Evolutionary conservation across 1,140 invertebrate species (phyloP).

Genomic region (Heliconius himera): DNA sequence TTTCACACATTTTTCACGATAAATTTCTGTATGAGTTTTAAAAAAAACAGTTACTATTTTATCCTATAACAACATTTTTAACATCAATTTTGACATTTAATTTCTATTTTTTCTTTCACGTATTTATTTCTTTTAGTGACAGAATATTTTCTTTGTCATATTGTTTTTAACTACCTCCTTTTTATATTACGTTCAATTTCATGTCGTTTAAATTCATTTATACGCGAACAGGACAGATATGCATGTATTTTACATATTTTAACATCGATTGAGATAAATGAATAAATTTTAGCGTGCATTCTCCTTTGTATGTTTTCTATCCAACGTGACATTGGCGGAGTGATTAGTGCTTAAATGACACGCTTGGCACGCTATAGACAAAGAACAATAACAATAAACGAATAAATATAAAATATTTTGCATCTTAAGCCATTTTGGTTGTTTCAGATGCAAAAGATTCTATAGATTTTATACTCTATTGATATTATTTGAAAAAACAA

Average conservation of each 20-base stretch:
- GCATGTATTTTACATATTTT: neutral
- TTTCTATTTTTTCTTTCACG: neutral
- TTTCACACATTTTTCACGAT: slow-evolving; percentile 59
- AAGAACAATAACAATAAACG: no score
- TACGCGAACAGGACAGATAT: neutral
- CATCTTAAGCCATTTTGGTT: no score
- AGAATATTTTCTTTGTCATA: neutral
- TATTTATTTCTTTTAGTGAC: neutral
- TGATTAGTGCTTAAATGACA: no score
- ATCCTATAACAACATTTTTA: neutral
- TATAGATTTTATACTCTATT: no score
- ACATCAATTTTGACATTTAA: slow-evolving; percentile 3
- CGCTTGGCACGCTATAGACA: no score
- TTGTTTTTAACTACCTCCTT: neutral
- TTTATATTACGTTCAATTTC: neutral
- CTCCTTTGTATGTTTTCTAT: no score
- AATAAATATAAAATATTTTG: no score
- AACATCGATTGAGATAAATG: neutral
- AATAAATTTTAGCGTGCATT: no score
- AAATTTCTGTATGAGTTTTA: neutral
- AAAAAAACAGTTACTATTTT: neutral
- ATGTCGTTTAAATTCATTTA: neutral
- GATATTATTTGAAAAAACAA: no score
- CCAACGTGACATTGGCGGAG: no score
- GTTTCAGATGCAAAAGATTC: no score